Base-by-base conservation (phyloP, 1,140 invertebrate genomes). In the Lepidostoma basale region DNA sequence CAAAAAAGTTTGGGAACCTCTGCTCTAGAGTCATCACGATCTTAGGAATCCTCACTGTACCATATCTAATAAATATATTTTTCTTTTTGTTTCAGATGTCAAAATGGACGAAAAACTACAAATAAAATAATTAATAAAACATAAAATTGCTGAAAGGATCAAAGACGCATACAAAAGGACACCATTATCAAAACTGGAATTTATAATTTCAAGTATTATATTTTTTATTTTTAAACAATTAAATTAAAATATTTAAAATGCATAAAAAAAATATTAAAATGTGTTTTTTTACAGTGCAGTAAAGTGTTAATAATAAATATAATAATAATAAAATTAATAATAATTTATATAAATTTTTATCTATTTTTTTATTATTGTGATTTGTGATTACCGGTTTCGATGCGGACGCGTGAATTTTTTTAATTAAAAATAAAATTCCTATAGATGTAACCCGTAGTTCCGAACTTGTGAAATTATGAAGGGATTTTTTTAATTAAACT, bases 391-490 rank as follows among this genome's bases (percentile, higher is more conserved):
- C 30, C 30, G 30, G 30, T 33, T 33, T 33, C 30, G 30, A 12
- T 12, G 23, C 14, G 3, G 12, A 10, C n/a, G n/a, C n/a, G n/a
- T n/a, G n/a, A n/a, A n/a, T n/a, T n/a, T n/a, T n/a, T n/a, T n/a
- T n/a, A n/a, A n/a, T n/a, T n/a, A n/a, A n/a, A n/a, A n/a, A n/a
- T n/a, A 45, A 23, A 56, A 16, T 65, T 56, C 67, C 62, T 40
- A 44, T 30, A 54, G 23, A 49, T 42, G 56, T 39, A 65, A 72
- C 70, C 70, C 70, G 70, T 72, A 72, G 70, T 68, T 72, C 70
- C 70, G 70, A 72, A 72, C 70, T 72, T 72, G 70, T 72, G 70
- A 66, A 20, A 36, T 62, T 65, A n/a, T 70, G 33, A 14, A 45
- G 22, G 18, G 26, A 12, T 16, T 36, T 63, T 62, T 52, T 25